These are phyloP conservation scores for Lampropteryx suffumata DNA, from an alignment of 2,888 invertebrate species.

Conservation along the genomic window DNA sequence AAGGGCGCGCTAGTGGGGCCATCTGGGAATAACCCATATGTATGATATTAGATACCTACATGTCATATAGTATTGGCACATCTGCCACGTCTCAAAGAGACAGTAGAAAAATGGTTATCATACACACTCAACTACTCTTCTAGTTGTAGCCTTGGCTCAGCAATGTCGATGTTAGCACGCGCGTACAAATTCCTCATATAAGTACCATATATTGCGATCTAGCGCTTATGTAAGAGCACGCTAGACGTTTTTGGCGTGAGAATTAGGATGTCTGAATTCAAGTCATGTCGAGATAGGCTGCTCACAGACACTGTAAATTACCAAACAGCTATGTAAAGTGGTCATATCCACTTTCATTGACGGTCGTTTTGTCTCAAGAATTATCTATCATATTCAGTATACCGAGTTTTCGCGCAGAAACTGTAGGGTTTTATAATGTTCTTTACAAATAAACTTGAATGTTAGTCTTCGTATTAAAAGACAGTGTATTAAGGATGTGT, in stretches of 20 bases:
- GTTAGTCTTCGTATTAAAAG: slow-evolving; percentile 5
- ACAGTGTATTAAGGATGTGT: slow-evolving; percentile 9
- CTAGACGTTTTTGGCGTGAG: slow-evolving; percentile 7
- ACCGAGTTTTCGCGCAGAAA: too few relatives aligned
- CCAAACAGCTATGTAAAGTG: slow-evolving; percentile 8
- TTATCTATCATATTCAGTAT: too few relatives aligned
- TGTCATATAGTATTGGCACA: too few relatives aligned
- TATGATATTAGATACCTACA: too few relatives aligned
- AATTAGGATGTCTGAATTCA: slow-evolving; percentile 17
- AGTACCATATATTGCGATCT: neutral
- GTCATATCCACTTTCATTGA: slow-evolving; percentile 13
- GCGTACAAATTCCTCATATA: neutral
- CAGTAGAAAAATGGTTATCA: too few relatives aligned
- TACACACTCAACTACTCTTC: too few relatives aligned
- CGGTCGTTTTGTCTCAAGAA: neutral
- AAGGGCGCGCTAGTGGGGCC: too few relatives aligned
- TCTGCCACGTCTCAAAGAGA: too few relatives aligned
- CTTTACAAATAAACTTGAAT: too few relatives aligned
- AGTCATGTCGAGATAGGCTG: slow-evolving; percentile 11
- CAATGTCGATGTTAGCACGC: slow-evolving; percentile 1
- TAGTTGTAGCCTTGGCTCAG: neutral
- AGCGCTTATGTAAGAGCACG: slow-evolving; percentile 16
- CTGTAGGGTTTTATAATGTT: too few relatives aligned
- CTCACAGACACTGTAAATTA: slow-evolving; percentile 9
- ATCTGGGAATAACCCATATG: too few relatives aligned